These are phyloP conservation scores for Mongoloraphidia duomilia DNA, from an alignment of 2,888 invertebrate genomes.

Conservation along the genomic window DNA sequence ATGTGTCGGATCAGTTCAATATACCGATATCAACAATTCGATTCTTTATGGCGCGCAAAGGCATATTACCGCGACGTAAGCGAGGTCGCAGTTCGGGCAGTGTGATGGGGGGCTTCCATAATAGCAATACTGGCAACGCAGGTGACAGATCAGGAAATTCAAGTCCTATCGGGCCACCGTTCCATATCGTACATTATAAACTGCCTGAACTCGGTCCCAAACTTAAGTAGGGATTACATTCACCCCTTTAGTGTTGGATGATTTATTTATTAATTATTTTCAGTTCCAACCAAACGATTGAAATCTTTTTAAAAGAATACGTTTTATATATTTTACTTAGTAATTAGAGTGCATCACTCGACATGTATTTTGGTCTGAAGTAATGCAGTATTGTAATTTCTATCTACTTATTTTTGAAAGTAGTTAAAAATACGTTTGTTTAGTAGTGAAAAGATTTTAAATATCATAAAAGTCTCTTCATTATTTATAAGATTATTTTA, in stretches of 20 bases:
- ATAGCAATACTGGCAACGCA: slow-evolving; percentile 27
- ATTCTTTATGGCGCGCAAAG: slow-evolving; percentile 78
- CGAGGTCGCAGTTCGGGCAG: slow-evolving; percentile 51
- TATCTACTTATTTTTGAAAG: too few species aligned
- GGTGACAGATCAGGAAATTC: slow-evolving; percentile 30
- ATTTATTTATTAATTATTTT: neutral
- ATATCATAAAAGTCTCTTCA: too few species aligned
- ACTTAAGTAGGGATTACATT: slow-evolving; percentile 23
- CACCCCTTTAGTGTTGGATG: neutral
- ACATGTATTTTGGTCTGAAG: too few species aligned
- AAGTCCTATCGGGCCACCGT: slow-evolving; percentile 57
- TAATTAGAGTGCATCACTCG: too few species aligned
- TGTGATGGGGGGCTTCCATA: slow-evolving; percentile 12
- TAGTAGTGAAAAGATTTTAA: too few species aligned
- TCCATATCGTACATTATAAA: slow-evolving; percentile 64
- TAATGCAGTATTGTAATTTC: too few species aligned
- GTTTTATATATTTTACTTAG: too few species aligned
- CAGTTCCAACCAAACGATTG: too few species aligned
- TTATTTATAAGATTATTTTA: too few species aligned
- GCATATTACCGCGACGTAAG: slow-evolving; percentile 63
- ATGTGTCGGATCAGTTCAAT: slow-evolving; percentile 73
- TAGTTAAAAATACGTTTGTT: too few species aligned
- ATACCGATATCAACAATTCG: slow-evolving; percentile 76
- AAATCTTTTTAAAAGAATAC: too few species aligned
- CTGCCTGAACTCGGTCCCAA: slow-evolving; percentile 46